Evolutionary conservation across 2,797 vertebrate species (phyloP), one percentile per base, ranked within the genome.

Genomic region (Harpagifer antarcticus): DNA sequence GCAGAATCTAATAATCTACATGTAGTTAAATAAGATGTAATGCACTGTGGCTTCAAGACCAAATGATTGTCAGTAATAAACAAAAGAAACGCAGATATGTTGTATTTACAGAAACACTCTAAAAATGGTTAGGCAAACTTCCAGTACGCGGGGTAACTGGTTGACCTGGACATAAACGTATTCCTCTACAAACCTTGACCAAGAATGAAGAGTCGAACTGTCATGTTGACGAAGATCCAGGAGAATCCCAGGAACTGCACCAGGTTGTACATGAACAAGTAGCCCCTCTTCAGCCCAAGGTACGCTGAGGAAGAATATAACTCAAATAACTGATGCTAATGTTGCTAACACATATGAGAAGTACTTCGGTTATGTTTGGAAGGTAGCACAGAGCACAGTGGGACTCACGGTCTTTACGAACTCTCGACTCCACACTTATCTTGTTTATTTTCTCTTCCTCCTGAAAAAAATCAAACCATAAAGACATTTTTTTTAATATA

Each of bases 141-240:
- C 27, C 27, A 27, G 27, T 27, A 27, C 27, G 27, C 27, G 27
- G 27, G 27, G 27, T 27, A 27, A 27, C 27, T 16, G 44, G 16
- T 43, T n/a, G 3, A 59, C 10, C 42, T 14, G 23, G 23, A 33
- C 13, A 23, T 12, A 37, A 19, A 20, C 8, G 3, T 43, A 9
- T 27, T 16, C 43, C 53, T 3, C 42, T 3, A 90, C 90, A 73
- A 75, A 95, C 98, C 97, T 96, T 96, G 96, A 67, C 97, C 97
- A 5, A 98, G 93, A 78, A 99, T 95, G 86, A 96, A 96, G 72
- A 99, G 96, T 23, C 97, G 94, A 58, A 98, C 97, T 0, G 96
- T 97, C 96, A 99, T 96, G 91, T 97, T 98, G 89, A 98, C 96
- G 76, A 99, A 98, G 87, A 99, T 96, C 97, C 97, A 99, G 48